Conservation (phyloP, 2,888 invertebrate genomes). For the Acrobeloides nanus region DNA sequence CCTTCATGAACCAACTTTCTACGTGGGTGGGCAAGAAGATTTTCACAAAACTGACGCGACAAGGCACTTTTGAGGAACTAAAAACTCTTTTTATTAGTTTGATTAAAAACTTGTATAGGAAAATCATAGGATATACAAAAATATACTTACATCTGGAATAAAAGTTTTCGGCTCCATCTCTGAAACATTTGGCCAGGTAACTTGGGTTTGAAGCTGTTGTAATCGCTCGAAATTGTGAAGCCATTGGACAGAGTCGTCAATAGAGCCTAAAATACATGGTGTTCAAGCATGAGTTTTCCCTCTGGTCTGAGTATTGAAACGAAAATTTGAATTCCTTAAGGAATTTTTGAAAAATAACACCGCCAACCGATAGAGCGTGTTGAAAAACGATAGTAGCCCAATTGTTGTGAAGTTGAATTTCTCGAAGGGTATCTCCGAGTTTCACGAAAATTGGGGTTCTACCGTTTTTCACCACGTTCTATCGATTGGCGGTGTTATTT, state of each 20-base stretch:
- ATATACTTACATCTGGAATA: conserved; percentile 59
- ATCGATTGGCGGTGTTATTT: no score
- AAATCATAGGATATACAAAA: background rate
- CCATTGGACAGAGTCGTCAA: conserved; percentile 66
- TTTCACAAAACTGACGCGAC: conserved; percentile 63
- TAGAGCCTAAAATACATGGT: conserved; percentile 58
- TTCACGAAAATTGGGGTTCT: no score
- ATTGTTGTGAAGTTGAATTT: no score
- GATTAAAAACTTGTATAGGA: conserved; percentile 7
- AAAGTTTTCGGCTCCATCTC: conserved; percentile 62
- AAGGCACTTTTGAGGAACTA: conserved; percentile 61
- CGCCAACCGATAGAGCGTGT: no score
- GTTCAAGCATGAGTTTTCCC: no score
- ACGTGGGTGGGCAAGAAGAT: conserved; percentile 60
- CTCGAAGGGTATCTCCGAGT: no score
- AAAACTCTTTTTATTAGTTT: conserved; percentile 16
- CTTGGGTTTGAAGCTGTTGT: conserved; percentile 63
- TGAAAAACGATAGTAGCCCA: no score
- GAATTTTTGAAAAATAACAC: no score
- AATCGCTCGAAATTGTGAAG: conserved; percentile 64
- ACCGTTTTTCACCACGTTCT: no score
- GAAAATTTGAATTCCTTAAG: no score
- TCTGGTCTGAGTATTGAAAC: no score
- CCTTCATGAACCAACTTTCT: conserved; percentile 58
- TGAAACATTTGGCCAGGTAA: conserved; percentile 63